Conservation (phyloP, 2,888 invertebrate species). For the Andricus curvator region DNA sequence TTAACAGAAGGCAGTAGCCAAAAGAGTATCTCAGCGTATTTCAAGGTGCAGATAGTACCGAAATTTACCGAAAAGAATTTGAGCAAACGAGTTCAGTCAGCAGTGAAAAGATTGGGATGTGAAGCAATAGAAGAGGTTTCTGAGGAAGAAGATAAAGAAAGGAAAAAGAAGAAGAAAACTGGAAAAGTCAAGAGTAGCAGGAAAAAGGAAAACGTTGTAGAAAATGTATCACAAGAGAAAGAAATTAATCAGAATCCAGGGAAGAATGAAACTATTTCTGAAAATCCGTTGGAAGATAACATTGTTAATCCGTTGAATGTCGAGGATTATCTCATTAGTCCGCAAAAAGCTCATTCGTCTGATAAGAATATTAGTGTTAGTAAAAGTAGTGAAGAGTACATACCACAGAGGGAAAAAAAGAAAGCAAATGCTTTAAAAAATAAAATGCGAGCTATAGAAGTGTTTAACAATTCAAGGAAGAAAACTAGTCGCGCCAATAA, state of each 20-base stretch:
- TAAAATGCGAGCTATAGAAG: slow-evolving; percentile 87
- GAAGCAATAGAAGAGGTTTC: slow-evolving; percentile 60
- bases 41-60: slow-evolving; percentile 81
- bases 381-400: slow-evolving; percentile 71
- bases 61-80: slow-evolving; percentile 81
- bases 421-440: slow-evolving; percentile 83
- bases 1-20: slow-evolving; percentile 85
- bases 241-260: background rate
- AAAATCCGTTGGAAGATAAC: slow-evolving; percentile 56
- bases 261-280: background rate
- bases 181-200: background rate
- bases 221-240: slow-evolving; percentile 63
- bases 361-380: slow-evolving; percentile 31
- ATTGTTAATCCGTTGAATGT: slow-evolving; percentile 8
- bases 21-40: slow-evolving; percentile 86
- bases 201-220: slow-evolving; percentile 41
- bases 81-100: slow-evolving; percentile 90
- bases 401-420: slow-evolving; percentile 87
- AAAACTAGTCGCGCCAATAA: slow-evolving; percentile 81
- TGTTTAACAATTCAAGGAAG: slow-evolving; percentile 84
- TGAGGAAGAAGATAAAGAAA: slow-evolving; percentile 51
- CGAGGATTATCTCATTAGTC: slow-evolving; percentile 47
- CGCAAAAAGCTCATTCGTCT: slow-evolving; percentile 54
- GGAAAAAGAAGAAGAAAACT: slow-evolving; percentile 29
- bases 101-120: slow-evolving; percentile 84